Evolutionary conservation across 1,140 invertebrate species (phyloP).

Genomic region (Lineus longissimus): DNA sequence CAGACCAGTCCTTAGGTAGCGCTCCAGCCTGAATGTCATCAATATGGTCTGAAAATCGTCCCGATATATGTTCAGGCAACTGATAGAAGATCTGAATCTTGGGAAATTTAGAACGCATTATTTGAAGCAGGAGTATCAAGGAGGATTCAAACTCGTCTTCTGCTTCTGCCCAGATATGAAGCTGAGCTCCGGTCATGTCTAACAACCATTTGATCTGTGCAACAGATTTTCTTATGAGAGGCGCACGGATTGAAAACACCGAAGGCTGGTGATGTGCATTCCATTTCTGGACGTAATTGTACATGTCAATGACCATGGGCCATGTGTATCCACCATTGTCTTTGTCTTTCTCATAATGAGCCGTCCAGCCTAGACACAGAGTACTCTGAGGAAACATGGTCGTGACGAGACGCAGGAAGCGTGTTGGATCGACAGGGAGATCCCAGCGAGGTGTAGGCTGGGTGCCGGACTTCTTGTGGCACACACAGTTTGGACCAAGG

Average conservation of each 20-base stretch:
- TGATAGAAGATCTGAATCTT: too few relatives aligned
- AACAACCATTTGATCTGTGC: conserved; percentile 50
- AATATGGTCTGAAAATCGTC: too few relatives aligned
- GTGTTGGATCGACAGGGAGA: conserved; percentile 63
- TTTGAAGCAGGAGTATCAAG: too few relatives aligned
- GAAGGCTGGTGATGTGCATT: conserved; percentile 62
- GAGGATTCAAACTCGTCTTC: too few relatives aligned
- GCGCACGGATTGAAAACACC: conserved; percentile 80
- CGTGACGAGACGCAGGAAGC: conserved; percentile 62
- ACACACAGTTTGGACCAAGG: conserved; percentile 68
- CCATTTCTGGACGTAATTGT: conserved; percentile 60
- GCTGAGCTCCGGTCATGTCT: too few relatives aligned
- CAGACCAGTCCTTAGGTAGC: too few relatives aligned
- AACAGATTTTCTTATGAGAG: conserved; percentile 63
- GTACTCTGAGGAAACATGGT: conserved; percentile 64
- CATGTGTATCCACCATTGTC: conserved; percentile 63
- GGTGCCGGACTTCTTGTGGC: conserved; percentile 23
- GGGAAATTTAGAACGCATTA: too few relatives aligned
- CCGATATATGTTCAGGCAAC: too few relatives aligned
- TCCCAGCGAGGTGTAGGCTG: too few relatives aligned
- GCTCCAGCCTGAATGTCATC: too few relatives aligned
- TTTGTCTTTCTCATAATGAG: conserved; percentile 57
- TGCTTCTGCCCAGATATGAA: too few relatives aligned
- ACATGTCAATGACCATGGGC: conserved; percentile 70
- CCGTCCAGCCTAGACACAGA: conserved; percentile 85